phyloP scores from a whole-genome alignment of 92 coral and sea anemone genomes.

The Micromussa lordhowensis region DNA sequence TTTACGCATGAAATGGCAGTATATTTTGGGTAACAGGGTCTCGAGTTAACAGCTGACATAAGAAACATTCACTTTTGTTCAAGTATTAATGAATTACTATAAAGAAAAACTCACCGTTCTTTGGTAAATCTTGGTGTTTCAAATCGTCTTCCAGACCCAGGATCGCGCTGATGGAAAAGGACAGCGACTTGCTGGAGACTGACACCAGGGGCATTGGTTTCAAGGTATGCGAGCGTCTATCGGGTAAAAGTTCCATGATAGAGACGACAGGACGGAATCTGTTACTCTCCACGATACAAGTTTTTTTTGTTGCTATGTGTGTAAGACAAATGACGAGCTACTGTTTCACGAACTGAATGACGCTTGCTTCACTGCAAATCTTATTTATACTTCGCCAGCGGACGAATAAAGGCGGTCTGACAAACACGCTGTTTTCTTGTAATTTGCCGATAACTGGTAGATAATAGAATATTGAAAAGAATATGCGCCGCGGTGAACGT shows the following conservation, averaged over 20 bases:
- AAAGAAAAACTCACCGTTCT: neutral
- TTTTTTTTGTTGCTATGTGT: neutral
- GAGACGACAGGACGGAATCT: neutral
- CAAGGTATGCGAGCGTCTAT: neutral
- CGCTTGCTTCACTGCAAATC: neutral
- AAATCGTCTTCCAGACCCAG: neutral
- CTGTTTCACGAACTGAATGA: neutral
- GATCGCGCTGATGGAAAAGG: conserved; percentile 21
- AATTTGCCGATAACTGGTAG: neutral
- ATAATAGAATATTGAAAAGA: neutral
- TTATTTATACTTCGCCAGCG: neutral
- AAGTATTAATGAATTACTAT: neutral
- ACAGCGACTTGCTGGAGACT: conserved; percentile 16
- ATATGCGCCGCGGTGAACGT: neutral
- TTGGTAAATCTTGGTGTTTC: neutral
- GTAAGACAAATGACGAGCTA: neutral
- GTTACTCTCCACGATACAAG: neutral
- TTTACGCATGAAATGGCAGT: too few relatives aligned
- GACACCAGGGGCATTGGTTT: neutral
- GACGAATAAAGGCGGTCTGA: neutral
- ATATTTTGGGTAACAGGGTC: too few relatives aligned
- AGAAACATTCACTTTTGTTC: too few relatives aligned
- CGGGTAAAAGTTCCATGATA: neutral
- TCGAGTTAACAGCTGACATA: too few relatives aligned
- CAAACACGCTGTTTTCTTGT: neutral